These are phyloP conservation scores for Heteromurus nitidus DNA, from an alignment of 2,888 invertebrate genomes.

Conservation along the genomic window DNA sequence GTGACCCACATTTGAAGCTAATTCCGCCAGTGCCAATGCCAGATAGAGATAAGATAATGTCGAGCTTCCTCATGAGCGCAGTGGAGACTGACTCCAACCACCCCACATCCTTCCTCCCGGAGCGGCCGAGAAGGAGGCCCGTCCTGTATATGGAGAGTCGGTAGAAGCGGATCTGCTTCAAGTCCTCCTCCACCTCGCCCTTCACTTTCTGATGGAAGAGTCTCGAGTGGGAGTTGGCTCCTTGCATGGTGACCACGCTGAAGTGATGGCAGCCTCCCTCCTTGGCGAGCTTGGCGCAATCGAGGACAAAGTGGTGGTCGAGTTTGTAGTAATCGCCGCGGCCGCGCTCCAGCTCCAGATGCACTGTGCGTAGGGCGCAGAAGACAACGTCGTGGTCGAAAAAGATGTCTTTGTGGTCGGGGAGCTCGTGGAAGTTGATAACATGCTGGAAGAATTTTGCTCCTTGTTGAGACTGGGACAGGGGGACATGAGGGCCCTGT, in stretches of 20 bases:
- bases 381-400: slow-evolving; percentile 76
- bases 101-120: neutral
- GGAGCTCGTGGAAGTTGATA: slow-evolving; percentile 77
- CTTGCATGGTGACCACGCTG: slow-evolving; percentile 76
- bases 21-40: slow-evolving; percentile 46
- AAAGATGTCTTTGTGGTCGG: slow-evolving; percentile 75
- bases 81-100: slow-evolving; percentile 13
- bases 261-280: slow-evolving; percentile 76
- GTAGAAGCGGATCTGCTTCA: slow-evolving; percentile 70
- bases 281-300: slow-evolving; percentile 76
- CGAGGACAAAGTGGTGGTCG: slow-evolving; percentile 78
- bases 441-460: slow-evolving; percentile 75
- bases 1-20: slow-evolving; percentile 33
- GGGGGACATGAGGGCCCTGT: too few species aligned
- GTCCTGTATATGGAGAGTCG: slow-evolving; percentile 73
- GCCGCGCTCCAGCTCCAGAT: slow-evolving; percentile 76
- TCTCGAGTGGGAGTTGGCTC: slow-evolving; percentile 76
- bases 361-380: slow-evolving; percentile 77
- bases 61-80: neutral
- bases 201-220: slow-evolving; percentile 77
- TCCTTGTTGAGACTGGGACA: slow-evolving; percentile 1
- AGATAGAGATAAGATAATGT: too few species aligned
- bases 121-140: slow-evolving; percentile 58
- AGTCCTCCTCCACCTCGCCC: slow-evolving; percentile 74
- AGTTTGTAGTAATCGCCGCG: slow-evolving; percentile 76